Evolutionary conservation across 1,140 invertebrate genomes (phyloP).

Genomic region (Hylyphantes graminicola): DNA sequence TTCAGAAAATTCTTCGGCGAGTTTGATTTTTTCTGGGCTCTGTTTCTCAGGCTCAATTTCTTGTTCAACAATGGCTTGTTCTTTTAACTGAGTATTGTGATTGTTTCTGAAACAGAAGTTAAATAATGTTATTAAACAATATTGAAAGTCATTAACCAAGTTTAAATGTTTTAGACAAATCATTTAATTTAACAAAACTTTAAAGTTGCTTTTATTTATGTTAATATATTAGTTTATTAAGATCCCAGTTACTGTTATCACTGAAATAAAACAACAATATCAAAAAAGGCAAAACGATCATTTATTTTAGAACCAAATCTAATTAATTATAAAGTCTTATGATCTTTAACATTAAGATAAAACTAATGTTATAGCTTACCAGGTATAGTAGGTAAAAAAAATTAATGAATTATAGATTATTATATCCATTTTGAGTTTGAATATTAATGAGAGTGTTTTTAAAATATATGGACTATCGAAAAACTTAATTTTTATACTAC

Average conservation of each 20-base stretch:
- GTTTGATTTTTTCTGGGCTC: neutral
- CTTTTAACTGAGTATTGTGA: conserved; percentile 5
- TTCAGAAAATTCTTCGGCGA: neutral
- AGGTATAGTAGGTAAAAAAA: neutral
- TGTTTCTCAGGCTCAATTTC: neutral
- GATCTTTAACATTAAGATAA: neutral
- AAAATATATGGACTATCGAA: neutral
- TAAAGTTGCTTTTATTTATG: neutral
- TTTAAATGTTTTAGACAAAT: neutral
- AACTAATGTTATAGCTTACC: neutral
- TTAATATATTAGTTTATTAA: neutral
- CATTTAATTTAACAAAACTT: neutral
- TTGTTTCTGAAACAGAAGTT: neutral
- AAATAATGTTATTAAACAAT: neutral
- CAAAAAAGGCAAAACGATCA: neutral
- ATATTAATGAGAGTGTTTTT: neutral
- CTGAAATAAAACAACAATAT: neutral
- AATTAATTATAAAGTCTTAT: neutral
- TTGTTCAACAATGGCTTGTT: neutral
- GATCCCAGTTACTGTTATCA: neutral
- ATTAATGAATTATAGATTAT: neutral
- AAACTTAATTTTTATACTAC: neutral
- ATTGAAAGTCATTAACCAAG: neutral
- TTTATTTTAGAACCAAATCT: neutral
- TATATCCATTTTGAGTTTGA: neutral